phyloP scores from a whole-genome alignment of 2,113 vertebrate genomes.

The Prunella fulvescens region DNA sequence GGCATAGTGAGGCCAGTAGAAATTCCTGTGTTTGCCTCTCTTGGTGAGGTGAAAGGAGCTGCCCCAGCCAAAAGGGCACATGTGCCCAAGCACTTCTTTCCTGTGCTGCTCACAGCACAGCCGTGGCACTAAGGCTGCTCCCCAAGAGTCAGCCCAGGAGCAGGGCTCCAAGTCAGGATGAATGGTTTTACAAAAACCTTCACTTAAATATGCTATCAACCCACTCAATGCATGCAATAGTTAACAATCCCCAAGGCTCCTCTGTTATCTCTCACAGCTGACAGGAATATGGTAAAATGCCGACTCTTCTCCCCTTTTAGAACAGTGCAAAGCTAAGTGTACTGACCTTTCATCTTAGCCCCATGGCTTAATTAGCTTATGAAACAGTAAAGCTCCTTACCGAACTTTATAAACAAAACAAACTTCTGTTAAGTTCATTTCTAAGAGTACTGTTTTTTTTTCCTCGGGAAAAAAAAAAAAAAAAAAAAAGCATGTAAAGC shows the following conservation, averaged over 20 bases:
- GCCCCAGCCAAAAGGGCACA: neutral
- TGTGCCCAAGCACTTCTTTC: neutral
- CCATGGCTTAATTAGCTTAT: constrained; percentile 46
- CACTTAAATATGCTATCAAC: neutral
- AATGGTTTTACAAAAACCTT: neutral
- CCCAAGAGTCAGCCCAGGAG: neutral
- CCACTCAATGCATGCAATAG: neutral
- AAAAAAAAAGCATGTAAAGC: neutral
- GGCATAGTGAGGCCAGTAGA: neutral
- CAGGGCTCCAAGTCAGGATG: neutral
- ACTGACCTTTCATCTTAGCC: constrained; percentile 52
- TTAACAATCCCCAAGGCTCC: constrained; percentile 2
- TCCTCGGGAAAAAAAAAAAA: neutral
- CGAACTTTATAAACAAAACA: constrained; percentile 59
- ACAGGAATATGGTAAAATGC: neutral
- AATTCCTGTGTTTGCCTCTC: neutral
- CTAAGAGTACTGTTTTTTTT: neutral
- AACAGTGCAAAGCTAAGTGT: neutral
- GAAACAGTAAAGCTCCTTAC: constrained; percentile 66
- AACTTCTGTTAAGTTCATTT: constrained; percentile 41
- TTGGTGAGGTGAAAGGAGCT: neutral
- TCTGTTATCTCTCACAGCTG: neutral
- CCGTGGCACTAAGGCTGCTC: neutral
- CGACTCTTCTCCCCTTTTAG: neutral
- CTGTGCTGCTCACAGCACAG: neutral